A percentile compares a stretch with the other conserved stretches of the same genome.
Evolutionary conservation across 2,797 vertebrate species (phyloP).

Genomic region (Onychomys leucogaster): DNA sequence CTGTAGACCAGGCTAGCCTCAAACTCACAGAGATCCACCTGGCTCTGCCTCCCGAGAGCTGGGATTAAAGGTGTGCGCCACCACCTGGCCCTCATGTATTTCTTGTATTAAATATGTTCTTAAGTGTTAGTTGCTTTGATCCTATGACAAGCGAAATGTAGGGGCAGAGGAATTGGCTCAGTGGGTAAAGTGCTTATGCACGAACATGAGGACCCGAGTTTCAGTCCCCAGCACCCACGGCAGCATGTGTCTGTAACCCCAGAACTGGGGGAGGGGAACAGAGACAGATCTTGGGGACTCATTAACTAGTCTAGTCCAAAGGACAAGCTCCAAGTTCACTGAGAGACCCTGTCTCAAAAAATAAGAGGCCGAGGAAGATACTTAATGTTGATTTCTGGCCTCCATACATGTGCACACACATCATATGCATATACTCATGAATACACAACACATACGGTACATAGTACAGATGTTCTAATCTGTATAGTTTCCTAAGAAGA

Average conservation of each 20-base stretch:
- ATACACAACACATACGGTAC: not conserved
- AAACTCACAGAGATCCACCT: no score
- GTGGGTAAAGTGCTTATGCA: not conserved
- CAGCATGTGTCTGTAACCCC: not conserved
- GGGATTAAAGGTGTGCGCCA: no score
- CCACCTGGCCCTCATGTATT: not conserved
- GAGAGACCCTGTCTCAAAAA: not conserved
- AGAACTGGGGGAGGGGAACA: not conserved
- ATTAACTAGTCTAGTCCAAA: not conserved
- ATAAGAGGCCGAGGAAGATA: not conserved
- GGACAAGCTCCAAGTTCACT: not conserved
- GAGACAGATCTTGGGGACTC: not conserved
- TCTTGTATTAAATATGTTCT: not conserved
- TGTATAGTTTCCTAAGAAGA: constrained; percentile 36
- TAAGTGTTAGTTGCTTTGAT: constrained; percentile 6
- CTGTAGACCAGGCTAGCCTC: no score
- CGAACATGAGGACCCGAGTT: no score
- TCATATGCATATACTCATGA: not conserved
- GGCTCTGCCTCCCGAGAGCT: no score
- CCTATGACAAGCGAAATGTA: not conserved
- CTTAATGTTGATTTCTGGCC: not conserved
- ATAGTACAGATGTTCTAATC: not conserved
- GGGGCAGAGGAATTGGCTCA: not conserved
- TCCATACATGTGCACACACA: not conserved
- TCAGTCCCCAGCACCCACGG: not conserved